These are phyloP conservation scores for Steromphala cineraria DNA, from an alignment of 2,888 invertebrate genomes.

Conservation along the genomic window DNA sequence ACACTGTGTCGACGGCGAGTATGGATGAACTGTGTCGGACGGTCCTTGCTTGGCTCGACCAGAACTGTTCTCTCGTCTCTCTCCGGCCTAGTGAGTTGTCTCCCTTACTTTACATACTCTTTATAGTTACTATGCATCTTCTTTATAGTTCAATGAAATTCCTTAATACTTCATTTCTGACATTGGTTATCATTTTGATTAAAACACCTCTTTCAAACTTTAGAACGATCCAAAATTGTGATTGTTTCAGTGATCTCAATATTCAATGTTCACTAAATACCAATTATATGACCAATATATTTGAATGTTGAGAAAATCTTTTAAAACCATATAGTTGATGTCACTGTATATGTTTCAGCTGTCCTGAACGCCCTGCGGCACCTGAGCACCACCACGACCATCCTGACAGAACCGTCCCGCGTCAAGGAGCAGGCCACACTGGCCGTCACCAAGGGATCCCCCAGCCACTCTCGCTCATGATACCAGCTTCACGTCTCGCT, in stretches of 20 bases:
- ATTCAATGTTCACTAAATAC: too few relatives aligned
- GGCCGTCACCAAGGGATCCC: conserved; percentile 78
- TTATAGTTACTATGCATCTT: too few relatives aligned
- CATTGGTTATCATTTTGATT: too few relatives aligned
- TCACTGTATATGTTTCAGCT: conserved; percentile 81
- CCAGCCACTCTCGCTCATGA: background rate
- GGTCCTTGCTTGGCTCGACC: conserved; percentile 95
- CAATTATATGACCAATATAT: too few relatives aligned
- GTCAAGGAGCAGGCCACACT: conserved; percentile 92
- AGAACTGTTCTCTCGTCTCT: conserved; percentile 95
- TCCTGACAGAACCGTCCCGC: conserved; percentile 90
- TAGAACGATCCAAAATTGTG: too few relatives aligned
- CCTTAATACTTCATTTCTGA: too few relatives aligned
- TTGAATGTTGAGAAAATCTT: too few relatives aligned
- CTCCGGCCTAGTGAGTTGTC: conserved; percentile 88
- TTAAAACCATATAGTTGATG: too few relatives aligned
- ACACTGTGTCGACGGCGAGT: conserved; percentile 92
- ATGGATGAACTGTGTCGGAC: conserved; percentile 93
- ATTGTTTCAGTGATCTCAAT: too few relatives aligned
- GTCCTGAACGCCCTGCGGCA: conserved; percentile 92
- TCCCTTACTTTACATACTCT: too few relatives aligned
- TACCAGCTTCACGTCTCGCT: background rate
- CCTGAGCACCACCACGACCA: conserved; percentile 93
- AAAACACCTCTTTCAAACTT: too few relatives aligned
- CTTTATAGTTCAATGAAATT: too few relatives aligned